phyloP scores from a whole-genome alignment of 2,797 vertebrate species.

The Hemibagrus guttatus region DNA sequence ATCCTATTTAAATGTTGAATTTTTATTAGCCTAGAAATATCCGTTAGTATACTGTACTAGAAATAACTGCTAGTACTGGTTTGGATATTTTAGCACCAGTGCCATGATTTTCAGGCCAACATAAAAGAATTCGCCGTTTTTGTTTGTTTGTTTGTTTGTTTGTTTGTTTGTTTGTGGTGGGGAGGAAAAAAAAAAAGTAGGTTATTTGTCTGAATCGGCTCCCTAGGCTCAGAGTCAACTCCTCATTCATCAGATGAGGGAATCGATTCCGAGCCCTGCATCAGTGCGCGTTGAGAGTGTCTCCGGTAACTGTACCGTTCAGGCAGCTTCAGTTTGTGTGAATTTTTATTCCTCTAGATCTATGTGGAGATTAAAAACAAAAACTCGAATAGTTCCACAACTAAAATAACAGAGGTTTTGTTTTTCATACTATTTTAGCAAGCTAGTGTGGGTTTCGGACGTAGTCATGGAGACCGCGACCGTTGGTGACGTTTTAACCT shows the following conservation, averaged over 20 bases:
- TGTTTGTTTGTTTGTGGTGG: too few species aligned
- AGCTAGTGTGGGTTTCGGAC: background rate
- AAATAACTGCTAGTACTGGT: too few species aligned
- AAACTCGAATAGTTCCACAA: background rate
- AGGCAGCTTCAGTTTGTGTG: background rate
- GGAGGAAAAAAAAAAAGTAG: background rate
- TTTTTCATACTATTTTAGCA: background rate
- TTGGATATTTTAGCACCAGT: background rate
- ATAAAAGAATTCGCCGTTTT: too few species aligned
- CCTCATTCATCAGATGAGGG: background rate
- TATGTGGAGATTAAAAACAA: background rate
- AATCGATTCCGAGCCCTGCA: background rate
- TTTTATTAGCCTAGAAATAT: background rate
- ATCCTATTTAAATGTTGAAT: background rate
- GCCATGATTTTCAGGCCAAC: background rate
- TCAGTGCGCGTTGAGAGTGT: background rate
- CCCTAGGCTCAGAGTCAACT: background rate
- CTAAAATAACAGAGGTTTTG: background rate
- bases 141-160: too few species aligned
- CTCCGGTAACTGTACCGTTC: background rate
- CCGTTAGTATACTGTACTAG: background rate
- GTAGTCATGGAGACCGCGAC: slow-evolving; percentile 5
- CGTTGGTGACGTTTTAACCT: background rate
- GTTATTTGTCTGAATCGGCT: background rate
- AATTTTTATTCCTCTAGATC: background rate